Conservation (phyloP, 2,113 vertebrate genomes). For the Gadus macrocephalus region DNA sequence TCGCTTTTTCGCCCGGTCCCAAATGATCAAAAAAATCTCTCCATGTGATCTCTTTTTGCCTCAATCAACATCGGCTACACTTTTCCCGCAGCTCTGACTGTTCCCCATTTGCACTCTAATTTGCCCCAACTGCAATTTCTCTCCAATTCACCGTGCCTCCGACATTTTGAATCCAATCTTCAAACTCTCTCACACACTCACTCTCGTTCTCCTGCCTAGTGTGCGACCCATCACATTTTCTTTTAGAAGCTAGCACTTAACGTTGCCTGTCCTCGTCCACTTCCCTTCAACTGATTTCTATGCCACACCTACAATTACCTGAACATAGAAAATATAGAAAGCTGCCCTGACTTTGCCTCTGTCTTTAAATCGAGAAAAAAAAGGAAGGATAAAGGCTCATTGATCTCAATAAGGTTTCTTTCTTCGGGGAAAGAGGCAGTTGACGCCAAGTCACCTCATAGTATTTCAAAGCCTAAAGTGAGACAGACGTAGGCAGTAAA, state of each 20-base stretch:
- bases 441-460: conserved; percentile 42
- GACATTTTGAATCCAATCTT: no score
- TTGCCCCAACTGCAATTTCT: conserved; percentile 22
- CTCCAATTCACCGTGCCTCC: no score
- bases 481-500: conserved; percentile 44
- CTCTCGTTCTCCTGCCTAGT: conserved; percentile 25
- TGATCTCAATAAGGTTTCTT: conserved; percentile 49
- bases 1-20: conserved; percentile 41
- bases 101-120: conserved; percentile 14
- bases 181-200: conserved; percentile 19
- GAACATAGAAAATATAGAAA: conserved; percentile 2
- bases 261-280: conserved; percentile 25
- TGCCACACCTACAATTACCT: conserved; percentile 25
- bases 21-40: conserved; percentile 46
- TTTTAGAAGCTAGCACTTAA: conserved; percentile 16
- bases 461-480: conserved; percentile 60
- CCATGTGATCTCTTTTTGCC: conserved; percentile 48
- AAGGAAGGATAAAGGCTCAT: conserved; percentile 34
- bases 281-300: conserved; percentile 25
- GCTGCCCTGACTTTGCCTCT: conserved; percentile 43
- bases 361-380: conserved; percentile 50
- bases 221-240: conserved; percentile 39
- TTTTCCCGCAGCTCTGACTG: conserved; percentile 25
- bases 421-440: conserved; percentile 50
- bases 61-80: conserved; percentile 41